These are phyloP conservation scores for Hystrix brachyura DNA, from an alignment of 2,113 vertebrate species.

Conservation along the genomic window DNA sequence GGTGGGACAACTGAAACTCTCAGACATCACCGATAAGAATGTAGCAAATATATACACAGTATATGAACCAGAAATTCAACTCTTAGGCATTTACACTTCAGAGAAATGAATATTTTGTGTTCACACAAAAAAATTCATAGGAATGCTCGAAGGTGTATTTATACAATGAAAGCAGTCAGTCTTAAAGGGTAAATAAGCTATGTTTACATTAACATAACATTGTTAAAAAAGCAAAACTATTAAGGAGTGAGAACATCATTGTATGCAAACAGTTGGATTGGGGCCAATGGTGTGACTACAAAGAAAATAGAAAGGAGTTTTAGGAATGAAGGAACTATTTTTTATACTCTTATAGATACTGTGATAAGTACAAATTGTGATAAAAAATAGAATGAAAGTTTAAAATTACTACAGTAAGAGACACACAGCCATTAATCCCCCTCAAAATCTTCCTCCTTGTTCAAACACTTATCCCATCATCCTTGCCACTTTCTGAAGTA, in stretches of 20 bases:
- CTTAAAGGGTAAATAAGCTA: background rate
- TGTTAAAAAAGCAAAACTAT: background rate
- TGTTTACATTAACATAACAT: background rate
- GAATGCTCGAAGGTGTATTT: background rate
- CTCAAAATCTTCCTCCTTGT: too few species aligned
- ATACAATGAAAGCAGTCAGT: background rate
- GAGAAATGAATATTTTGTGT: background rate
- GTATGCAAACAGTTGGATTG: background rate
- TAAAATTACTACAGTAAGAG: too few species aligned
- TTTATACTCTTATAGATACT: background rate
- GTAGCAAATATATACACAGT: background rate
- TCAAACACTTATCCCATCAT: too few species aligned
- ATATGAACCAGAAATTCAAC: background rate
- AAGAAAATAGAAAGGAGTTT: background rate
- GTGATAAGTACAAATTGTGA: too few species aligned
- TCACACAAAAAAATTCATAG: background rate
- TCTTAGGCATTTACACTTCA: background rate
- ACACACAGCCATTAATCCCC: too few species aligned
- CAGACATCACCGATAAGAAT: background rate
- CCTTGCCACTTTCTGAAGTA: too few species aligned
- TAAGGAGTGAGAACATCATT: background rate
- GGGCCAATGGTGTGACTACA: background rate
- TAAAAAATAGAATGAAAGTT: too few species aligned
- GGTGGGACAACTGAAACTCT: background rate
- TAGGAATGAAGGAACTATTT: background rate